Conservation (phyloP, 1,140 invertebrate genomes). For the Drosophila virilis region DNA sequence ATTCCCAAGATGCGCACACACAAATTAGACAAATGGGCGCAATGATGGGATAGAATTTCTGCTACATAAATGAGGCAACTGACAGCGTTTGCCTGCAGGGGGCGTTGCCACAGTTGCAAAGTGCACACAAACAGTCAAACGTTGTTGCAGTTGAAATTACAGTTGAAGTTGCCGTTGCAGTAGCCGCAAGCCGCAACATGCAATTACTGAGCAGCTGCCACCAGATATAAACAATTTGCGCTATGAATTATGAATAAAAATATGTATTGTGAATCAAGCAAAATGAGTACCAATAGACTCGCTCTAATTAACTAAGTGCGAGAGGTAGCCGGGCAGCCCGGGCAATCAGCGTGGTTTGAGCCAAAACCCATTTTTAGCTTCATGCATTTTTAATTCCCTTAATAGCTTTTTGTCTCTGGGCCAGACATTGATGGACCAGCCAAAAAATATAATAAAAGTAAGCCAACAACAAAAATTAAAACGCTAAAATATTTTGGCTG, state of each 20-base stretch:
- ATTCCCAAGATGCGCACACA: constrained; percentile 67
- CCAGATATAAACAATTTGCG: constrained; percentile 65
- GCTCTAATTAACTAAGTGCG: constrained; percentile 73
- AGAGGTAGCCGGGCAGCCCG: constrained; percentile 20
- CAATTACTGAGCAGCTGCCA: constrained; percentile 53
- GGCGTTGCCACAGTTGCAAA: constrained; percentile 53
- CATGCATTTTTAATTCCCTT: constrained; percentile 82
- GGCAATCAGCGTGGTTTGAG: constrained; percentile 10
- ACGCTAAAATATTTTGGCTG: constrained; percentile 53
- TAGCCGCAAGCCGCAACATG: constrained; percentile 53
- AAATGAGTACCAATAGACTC: constrained; percentile 51
- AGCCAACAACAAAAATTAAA: constrained; percentile 59
- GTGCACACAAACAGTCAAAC: constrained; percentile 73
- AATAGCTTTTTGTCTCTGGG: constrained; percentile 78
- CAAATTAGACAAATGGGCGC: constrained; percentile 71
- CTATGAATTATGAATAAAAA: constrained; percentile 72
- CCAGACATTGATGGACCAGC: constrained; percentile 80
- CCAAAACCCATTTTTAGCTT: constrained; percentile 64
- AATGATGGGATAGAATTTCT: constrained; percentile 35
- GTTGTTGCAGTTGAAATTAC: constrained; percentile 39
- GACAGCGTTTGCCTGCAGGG: constrained; percentile 25
- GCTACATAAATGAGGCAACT: constrained; percentile 40
- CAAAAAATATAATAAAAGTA: constrained; percentile 17
- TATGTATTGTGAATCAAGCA: constrained; percentile 46
- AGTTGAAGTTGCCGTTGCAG: constrained; percentile 11